Evolutionary conservation across 2,888 invertebrate species (phyloP), one percentile per base, ranked within the genome.

Genomic region (Capitulum mitella): DNA sequence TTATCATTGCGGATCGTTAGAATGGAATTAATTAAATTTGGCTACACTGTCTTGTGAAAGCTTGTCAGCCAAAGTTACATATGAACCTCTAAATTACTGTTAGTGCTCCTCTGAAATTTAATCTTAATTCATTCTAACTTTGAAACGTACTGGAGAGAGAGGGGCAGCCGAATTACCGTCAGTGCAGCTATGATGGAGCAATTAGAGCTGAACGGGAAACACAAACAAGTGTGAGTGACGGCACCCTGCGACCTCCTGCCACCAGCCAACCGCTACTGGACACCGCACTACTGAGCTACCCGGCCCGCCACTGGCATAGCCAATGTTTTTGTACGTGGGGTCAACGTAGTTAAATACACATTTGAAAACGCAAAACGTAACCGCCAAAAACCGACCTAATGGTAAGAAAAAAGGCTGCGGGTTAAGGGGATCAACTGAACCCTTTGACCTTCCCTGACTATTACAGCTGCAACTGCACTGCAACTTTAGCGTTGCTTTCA

Each of bases 21-120:
- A 46, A 46, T 75, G 75, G 75, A 75, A 75, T 75, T 75, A 75
- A 75, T 75, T 75, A 75, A 75, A 75, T 75, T 75, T n/a, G 46
- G 43, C 43, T 46, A 75, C 75, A 75, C 43, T 75, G 75, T 29
- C 75, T 43, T 75, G 75, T 46, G 75, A 75, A 46, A 75, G 75
- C 75, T 75, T 75, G 75, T 75, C 75, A 75, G 46, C 43, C 43
- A 43, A 75, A 46, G 75, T 75, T 75, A 75, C 75, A 75, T 75
- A 75, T 75, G 75, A 75, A 75, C 75, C 75, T 75, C 75, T 75
- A 75, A 75, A 75, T 75, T 75, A 46, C 75, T 75, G 40, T 29
- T 75, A 46, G 75, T 46, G 43, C 43, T 75, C 29, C 75, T 75
- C 74, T 75, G 43, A 75, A 70, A 70, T 70, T 70, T 70, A 70